These are phyloP conservation scores for Siderastrea siderea DNA, from an alignment of 92 coral and sea anemone genomes.

Conservation along the genomic window DNA sequence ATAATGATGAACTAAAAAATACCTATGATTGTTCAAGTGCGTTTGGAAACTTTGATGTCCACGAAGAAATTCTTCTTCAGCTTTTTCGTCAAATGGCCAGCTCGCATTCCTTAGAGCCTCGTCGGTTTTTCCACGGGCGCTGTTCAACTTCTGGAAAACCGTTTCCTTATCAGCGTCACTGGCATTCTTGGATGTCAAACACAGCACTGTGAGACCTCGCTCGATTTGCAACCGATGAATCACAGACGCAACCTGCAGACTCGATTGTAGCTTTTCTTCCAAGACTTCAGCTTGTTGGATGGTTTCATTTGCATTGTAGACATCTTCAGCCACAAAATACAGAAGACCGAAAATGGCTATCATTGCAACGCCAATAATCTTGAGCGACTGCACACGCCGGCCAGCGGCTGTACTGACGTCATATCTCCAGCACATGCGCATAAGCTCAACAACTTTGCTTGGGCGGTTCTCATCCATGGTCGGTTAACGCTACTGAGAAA, in stretches of 20 bases:
- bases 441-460: slow-evolving; percentile 1
- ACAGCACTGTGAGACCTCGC: slow-evolving; percentile 77
- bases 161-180: background rate
- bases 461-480: background rate
- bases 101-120: slow-evolving; percentile 3
- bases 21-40: slow-evolving; percentile 21
- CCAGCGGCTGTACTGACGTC: slow-evolving; percentile 65
- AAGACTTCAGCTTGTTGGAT: slow-evolving; percentile 34
- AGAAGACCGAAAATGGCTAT: slow-evolving; percentile 61
- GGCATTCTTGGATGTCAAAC: slow-evolving; percentile 54
- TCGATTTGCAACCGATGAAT: slow-evolving; percentile 81
- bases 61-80: background rate
- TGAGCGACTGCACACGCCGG: slow-evolving; percentile 58
- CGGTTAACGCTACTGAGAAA: background rate
- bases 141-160: slow-evolving; percentile 18
- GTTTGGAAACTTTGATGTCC: background rate
- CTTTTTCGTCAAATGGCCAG: slow-evolving; percentile 43
- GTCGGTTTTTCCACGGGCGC: slow-evolving; percentile 41
- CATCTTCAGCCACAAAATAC: slow-evolving; percentile 63
- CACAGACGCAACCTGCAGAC: slow-evolving; percentile 64
- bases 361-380: slow-evolving; percentile 75
- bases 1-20: background rate
- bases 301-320: slow-evolving; percentile 32
- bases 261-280: slow-evolving; percentile 46
- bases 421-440: slow-evolving; percentile 54